Evolutionary conservation across 2,888 invertebrate species (phyloP).

Genomic region (Nasonovia ribisnigri): DNA sequence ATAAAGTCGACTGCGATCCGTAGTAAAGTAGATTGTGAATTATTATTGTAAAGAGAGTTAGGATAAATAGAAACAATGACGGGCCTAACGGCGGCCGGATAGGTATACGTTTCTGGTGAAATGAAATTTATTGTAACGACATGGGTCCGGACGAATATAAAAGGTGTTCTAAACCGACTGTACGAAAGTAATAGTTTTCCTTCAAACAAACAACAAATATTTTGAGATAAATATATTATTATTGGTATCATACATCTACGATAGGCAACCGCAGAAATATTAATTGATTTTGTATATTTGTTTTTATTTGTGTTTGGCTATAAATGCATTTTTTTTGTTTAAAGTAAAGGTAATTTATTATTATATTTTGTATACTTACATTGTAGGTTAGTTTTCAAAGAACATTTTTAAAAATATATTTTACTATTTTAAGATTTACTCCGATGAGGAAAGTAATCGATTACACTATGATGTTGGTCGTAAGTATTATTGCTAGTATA

Average conservation of each 20-base stretch:
- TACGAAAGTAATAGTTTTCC: not conserved
- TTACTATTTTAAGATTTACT: not conserved
- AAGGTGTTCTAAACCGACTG: not conserved
- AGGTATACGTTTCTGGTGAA: not conserved
- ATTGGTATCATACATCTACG: not conserved
- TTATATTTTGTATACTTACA: not conserved
- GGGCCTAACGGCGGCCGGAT: not conserved
- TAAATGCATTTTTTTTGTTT: not conserved
- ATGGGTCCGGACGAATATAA: no score
- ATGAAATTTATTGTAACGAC: not conserved
- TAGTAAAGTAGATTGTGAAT: not conserved
- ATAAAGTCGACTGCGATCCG: no score
- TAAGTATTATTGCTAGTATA: no score
- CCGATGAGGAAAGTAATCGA: not conserved
- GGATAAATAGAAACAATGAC: not conserved
- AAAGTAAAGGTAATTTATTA: not conserved
- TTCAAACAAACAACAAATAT: not conserved
- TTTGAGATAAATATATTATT: not conserved
- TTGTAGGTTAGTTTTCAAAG: not conserved
- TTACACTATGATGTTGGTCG: no score
- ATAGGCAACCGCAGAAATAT: not conserved
- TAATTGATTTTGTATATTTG: not conserved
- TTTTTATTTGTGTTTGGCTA: not conserved
- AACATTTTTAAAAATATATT: not conserved
- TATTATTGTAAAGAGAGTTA: not conserved